Percentiles rank a stretch among this genome's conserved stretches.
Evolutionary conservation across 2,113 vertebrate genomes (phyloP).

Genomic region (Raja brachyura): DNA sequence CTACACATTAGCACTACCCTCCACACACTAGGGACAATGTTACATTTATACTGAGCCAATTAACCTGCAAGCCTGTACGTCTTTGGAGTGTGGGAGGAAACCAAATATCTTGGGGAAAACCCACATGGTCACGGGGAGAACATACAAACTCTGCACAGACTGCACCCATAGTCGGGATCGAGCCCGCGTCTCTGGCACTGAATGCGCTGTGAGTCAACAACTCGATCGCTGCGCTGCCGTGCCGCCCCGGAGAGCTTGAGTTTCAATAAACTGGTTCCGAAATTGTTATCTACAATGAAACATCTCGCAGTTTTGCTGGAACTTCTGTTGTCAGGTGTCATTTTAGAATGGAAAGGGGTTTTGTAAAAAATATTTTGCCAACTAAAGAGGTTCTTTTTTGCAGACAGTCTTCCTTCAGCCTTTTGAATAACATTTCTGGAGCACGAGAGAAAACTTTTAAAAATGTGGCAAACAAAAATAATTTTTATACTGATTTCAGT

Average conservation of each 20-base stretch:
- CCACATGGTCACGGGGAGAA: too few species aligned
- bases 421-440: slow-evolving; percentile 23
- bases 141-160: too few species aligned
- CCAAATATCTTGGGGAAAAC: too few species aligned
- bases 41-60: too few species aligned
- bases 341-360: background rate
- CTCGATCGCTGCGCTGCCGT: too few species aligned
- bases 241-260: background rate
- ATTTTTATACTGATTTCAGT: background rate
- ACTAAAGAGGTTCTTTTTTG: background rate
- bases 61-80: too few species aligned
- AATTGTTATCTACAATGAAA: background rate
- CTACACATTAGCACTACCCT: too few species aligned
- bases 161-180: too few species aligned
- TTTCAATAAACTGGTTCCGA: background rate
- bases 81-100: too few species aligned
- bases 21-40: too few species aligned
- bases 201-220: too few species aligned
- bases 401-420: slow-evolving; percentile 31
- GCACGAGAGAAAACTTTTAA: background rate
- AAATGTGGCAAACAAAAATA: background rate
- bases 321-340: background rate
- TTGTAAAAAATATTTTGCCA: background rate
- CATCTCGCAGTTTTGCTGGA: background rate
- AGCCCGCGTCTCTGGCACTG: too few species aligned